Evolutionary conservation across 2,888 invertebrate species (phyloP), one percentile per base, ranked within the genome.

Genomic region (Hypomecis punctinalis): DNA sequence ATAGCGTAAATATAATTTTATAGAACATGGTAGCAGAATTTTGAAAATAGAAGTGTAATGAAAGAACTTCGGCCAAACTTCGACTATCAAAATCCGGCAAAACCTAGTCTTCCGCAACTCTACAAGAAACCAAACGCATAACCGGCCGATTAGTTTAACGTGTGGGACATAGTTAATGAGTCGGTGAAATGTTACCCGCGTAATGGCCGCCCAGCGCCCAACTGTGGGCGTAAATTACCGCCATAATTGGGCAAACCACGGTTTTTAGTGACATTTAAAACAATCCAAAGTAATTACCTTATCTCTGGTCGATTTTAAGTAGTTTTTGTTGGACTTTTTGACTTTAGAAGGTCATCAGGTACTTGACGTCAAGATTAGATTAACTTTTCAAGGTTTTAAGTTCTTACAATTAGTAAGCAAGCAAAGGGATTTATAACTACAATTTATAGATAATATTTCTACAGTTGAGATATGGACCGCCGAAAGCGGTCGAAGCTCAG

Each of bases 161-260:
- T 75, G 78, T 80, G 71, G 79, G 82, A 86, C 84, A 82, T 81
- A 79, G 77, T 80, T 85, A 88, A 88, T 85, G 88, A 86, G 78
- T 75, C 80, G 69, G 75, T 81, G 78, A 83, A 76, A 83, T 78
- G 82, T 80, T 83, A 75, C 77, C 76, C 76, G 73, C 75, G 63
- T 69, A 78, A 72, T 73, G 70, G 70, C 76, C 76, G 51, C 67
- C 64, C 63, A 61, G 67, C 56, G 69, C 69, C 71, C 66, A 71
- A 70, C 73, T 69, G 62, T 62, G 69, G 62, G 61, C 58, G 61
- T 68, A 71, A 73, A 75, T 74, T 69, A 70, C 68, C 47, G 49
- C 69, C 67, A 66, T 79, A 76, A 78, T 77, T 78, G 69, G 66
- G 62, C 62, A 64, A 68, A 67, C 63, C 62, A 59, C 48, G 42